Evolutionary conservation across 2,888 invertebrate genomes (phyloP).

Genomic region (Quadriops clusia): DNA sequence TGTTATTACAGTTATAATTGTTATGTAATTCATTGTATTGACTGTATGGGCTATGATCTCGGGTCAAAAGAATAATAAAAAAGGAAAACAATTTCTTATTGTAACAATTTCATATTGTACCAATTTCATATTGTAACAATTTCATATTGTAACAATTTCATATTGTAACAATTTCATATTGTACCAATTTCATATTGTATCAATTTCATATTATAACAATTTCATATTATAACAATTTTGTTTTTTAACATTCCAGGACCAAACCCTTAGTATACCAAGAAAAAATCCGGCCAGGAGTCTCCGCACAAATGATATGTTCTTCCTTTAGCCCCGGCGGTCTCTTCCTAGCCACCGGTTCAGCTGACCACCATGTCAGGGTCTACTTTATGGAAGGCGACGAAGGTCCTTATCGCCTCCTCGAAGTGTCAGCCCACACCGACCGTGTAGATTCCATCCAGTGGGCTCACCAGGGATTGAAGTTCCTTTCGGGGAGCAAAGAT

Average conservation of each 20-base stretch:
- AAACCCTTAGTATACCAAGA: conserved; percentile 89
- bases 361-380: conserved; percentile 88
- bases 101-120: too few species aligned
- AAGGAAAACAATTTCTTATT: too few species aligned
- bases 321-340: conserved; percentile 81
- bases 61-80: too few species aligned
- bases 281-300: conserved; percentile 82
- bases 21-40: too few species aligned
- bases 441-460: conserved; percentile 94
- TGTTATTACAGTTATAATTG: too few species aligned
- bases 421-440: conserved; percentile 74
- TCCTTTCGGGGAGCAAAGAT: conserved; percentile 92
- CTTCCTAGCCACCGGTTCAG: conserved; percentile 87
- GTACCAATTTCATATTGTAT: neutral
- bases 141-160: too few species aligned
- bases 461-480: conserved; percentile 76
- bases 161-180: neutral
- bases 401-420: conserved; percentile 64
- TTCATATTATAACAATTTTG: neutral
- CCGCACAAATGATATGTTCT: conserved; percentile 91
- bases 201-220: neutral
- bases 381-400: conserved; percentile 69
- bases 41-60: too few species aligned
- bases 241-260: conserved; percentile 41
- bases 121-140: too few species aligned